Conservation (phyloP, 2,888 invertebrate genomes). For the Hoplodrina blanda region DNA sequence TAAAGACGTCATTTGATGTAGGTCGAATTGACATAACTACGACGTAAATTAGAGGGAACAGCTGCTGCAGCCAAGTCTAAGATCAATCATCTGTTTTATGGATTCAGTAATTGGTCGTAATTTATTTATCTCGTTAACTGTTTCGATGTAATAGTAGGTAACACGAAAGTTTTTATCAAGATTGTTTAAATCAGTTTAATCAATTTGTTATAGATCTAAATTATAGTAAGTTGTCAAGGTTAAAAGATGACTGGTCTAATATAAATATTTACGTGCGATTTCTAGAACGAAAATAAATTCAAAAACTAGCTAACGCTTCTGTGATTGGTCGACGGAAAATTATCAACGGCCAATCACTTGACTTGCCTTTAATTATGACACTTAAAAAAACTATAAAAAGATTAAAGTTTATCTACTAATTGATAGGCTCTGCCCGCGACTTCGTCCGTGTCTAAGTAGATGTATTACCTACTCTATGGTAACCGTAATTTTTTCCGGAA, state of each 20-base stretch:
- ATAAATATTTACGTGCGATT: neutral
- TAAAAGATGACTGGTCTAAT: slow-evolving; percentile 5
- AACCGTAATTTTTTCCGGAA: too few relatives aligned
- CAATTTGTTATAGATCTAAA: slow-evolving; percentile 22
- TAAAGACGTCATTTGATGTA: slow-evolving; percentile 48
- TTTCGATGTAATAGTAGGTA: slow-evolving; percentile 12
- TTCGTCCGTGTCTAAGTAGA: too few relatives aligned
- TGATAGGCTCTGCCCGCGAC: too few relatives aligned
- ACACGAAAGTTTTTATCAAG: slow-evolving; percentile 11
- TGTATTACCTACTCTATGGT: too few relatives aligned
- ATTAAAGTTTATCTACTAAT: too few relatives aligned
- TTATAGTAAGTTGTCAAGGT: slow-evolving; percentile 17
- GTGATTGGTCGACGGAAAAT: neutral
- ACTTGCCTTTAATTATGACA: neutral
- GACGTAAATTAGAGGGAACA: slow-evolving; percentile 31
- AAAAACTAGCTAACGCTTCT: too few relatives aligned
- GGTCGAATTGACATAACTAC: slow-evolving; percentile 30
- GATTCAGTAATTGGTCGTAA: slow-evolving; percentile 17
- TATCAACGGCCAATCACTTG: too few relatives aligned
- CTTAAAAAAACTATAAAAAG: too few relatives aligned
- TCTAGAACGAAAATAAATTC: neutral
- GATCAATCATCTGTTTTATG: slow-evolving; percentile 37
- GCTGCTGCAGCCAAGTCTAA: slow-evolving; percentile 30
- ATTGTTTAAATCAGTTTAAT: slow-evolving; percentile 3
- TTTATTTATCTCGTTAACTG: slow-evolving; percentile 11